Conservation (phyloP, 2,113 vertebrate species). For the Centrocercus urophasianus region DNA sequence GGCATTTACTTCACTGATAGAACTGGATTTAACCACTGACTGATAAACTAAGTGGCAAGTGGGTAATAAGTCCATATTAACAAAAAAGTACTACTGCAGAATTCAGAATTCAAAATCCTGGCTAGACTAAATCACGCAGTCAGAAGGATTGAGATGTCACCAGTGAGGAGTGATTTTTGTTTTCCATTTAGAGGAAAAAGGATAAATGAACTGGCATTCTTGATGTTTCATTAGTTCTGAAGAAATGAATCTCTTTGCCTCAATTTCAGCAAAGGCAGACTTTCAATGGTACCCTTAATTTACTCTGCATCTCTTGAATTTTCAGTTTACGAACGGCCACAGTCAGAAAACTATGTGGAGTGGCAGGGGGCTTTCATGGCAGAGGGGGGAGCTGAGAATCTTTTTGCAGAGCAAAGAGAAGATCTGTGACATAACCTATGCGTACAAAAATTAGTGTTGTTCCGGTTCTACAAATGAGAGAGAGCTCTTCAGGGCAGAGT, state of each 20-base stretch:
- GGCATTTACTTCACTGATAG: conserved; percentile 83
- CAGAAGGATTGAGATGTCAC: conserved; percentile 83
- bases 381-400: neutral
- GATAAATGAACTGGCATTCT: conserved; percentile 53
- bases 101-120: conserved; percentile 83
- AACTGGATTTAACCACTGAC: conserved; percentile 84
- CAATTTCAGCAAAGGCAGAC: conserved; percentile 4
- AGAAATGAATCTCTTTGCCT: conserved; percentile 21
- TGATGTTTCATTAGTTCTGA: conserved; percentile 8
- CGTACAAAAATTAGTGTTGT: neutral
- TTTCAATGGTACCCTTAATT: conserved; percentile 3
- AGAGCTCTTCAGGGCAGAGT: neutral
- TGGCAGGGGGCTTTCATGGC: neutral
- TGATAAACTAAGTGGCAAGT: conserved; percentile 88
- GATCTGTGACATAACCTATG: neutral
- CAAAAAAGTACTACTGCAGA: conserved; percentile 80
- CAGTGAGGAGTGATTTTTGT: conserved; percentile 58
- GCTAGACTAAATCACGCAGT: conserved; percentile 75
- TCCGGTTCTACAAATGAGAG: neutral
- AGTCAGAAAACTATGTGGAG: neutral
- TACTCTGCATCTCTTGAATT: neutral
- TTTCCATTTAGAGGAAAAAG: conserved; percentile 43
- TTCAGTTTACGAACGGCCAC: neutral
- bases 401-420: neutral
- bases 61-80: conserved; percentile 88